Evolutionary conservation across 2,113 vertebrate genomes (phyloP).

Genomic region (Australoheros scitulus): DNA sequence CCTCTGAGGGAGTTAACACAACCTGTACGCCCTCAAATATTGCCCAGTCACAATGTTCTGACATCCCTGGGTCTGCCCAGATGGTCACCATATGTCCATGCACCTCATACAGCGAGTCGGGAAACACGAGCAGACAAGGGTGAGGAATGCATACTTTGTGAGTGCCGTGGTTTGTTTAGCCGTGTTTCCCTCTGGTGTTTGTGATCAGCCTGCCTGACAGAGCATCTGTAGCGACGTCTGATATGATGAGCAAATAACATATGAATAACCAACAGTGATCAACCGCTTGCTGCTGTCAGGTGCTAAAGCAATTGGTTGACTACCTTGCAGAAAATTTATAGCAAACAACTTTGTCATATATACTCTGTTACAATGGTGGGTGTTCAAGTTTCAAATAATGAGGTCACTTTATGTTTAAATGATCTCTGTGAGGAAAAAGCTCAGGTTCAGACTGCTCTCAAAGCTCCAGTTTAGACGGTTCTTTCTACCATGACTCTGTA

Average conservation of each 20-base stretch:
- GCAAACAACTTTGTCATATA: no score
- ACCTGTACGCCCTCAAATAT: constrained; percentile 48
- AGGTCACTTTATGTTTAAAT: no score
- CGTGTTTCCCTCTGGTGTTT: constrained; percentile 29
- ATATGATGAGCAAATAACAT: constrained; percentile 34
- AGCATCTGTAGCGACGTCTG: constrained; percentile 27
- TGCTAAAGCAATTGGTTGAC: neutral
- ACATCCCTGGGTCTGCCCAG: constrained; percentile 59
- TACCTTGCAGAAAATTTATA: neutral
- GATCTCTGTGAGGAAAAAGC: no score
- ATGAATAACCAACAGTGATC: neutral
- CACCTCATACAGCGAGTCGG: constrained; percentile 39
- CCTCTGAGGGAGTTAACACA: constrained; percentile 39
- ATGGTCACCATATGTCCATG: constrained; percentile 77
- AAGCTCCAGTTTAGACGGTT: no score
- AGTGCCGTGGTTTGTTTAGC: constrained; percentile 32
- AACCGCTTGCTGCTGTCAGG: neutral
- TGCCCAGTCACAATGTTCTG: constrained; percentile 53
- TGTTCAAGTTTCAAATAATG: no score
- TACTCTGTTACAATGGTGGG: no score
- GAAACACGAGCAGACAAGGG: constrained; percentile 28
- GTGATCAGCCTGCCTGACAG: neutral
- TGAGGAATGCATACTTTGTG: constrained; percentile 26
- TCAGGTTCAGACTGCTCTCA: no score
- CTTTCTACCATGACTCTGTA: no score